Evolutionary conservation across 2,888 invertebrate species (phyloP).

Genomic region (Nudaria mundana): DNA sequence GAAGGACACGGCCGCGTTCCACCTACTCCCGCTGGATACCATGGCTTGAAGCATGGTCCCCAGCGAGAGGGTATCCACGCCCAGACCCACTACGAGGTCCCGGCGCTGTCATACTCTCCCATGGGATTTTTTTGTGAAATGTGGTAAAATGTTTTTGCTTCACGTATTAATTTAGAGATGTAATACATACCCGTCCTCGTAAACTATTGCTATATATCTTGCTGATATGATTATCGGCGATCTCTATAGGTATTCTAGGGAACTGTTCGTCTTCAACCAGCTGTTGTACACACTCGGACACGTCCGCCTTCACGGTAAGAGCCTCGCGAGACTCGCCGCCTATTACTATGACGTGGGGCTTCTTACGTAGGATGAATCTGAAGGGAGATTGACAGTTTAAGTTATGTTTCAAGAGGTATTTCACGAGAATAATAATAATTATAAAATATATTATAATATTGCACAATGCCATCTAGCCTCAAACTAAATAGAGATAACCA

Average conservation of each 20-base stretch:
- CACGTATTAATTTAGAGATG: neutral
- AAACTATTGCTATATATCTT: constrained; percentile 96
- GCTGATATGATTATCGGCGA: constrained; percentile 96
- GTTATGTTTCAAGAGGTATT: too few species aligned
- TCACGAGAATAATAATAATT: too few species aligned
- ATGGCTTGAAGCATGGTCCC: too few species aligned
- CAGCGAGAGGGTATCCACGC: too few species aligned
- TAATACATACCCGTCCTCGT: constrained; percentile 84
- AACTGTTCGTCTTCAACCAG: constrained; percentile 92
- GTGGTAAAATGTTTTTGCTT: neutral
- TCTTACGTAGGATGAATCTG: constrained; percentile 93
- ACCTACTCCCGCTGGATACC: too few species aligned
- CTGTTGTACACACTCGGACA: constrained; percentile 87
- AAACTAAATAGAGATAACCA: too few species aligned
- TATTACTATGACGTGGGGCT: constrained; percentile 95
- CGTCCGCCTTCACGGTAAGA: constrained; percentile 88
- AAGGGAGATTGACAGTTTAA: too few species aligned
- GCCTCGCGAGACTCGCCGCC: constrained; percentile 96
- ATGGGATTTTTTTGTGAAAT: neutral
- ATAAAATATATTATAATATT: too few species aligned
- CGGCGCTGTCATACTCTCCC: too few species aligned
- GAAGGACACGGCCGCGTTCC: too few species aligned
- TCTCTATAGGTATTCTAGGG: constrained; percentile 92
- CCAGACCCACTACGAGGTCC: too few species aligned
- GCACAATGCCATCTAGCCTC: too few species aligned